These are phyloP conservation scores for Dendrolimus kikuchii DNA, from an alignment of 1,140 invertebrate genomes.

Conservation along the genomic window DNA sequence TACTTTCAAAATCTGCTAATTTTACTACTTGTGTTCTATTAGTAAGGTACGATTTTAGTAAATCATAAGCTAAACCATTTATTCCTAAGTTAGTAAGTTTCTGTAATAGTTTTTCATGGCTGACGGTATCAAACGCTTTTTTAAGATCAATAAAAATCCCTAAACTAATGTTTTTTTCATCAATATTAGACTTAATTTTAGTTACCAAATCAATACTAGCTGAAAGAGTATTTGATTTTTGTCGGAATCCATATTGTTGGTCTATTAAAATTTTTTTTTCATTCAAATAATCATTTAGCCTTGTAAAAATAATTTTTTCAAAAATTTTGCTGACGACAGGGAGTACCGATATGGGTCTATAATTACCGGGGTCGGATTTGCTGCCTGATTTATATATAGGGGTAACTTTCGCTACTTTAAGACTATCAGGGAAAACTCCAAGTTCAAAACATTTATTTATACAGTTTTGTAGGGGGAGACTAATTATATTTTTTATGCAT, in stretches of 20 bases:
- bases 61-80: constrained; percentile 1
- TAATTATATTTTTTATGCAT: constrained; percentile 4
- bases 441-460: constrained; percentile 3
- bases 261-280: too few species aligned
- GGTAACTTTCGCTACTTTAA: constrained; percentile 5
- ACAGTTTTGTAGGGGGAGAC: not conserved
- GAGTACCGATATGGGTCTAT: constrained; percentile 4
- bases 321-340: constrained; percentile 3
- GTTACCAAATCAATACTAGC: not conserved
- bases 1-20: not conserved
- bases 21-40: constrained; percentile 5
- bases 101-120: not conserved
- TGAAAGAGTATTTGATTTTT: constrained; percentile 5
- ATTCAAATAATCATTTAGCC: too few species aligned
- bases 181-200: constrained; percentile 1
- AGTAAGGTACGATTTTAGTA: not conserved
- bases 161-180: not conserved
- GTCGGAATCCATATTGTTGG: too few species aligned
- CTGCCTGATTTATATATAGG: constrained; percentile 8
- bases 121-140: too few species aligned
- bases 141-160: too few species aligned
- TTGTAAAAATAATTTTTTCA: not conserved
- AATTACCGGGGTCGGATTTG: constrained; percentile 6
- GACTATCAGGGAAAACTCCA: constrained; percentile 3
- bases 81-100: constrained; percentile 8